Conservation (phyloP, 2,888 invertebrate genomes). For the Oxytorus armatus region DNA sequence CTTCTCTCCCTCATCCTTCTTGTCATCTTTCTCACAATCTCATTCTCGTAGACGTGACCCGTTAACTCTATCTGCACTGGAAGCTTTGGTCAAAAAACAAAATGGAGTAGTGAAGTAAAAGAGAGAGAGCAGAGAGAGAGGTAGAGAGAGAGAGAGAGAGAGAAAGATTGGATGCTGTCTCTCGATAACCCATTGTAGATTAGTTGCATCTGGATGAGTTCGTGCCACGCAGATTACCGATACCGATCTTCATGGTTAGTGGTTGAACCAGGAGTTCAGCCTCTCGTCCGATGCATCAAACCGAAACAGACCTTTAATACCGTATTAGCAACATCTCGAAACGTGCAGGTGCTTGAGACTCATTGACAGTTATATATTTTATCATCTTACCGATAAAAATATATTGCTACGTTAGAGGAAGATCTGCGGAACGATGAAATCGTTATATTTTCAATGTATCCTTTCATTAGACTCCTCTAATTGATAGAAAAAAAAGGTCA, state of each 20-base stretch:
- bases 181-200: slow-evolving; percentile 68
- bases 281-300: slow-evolving; percentile 48
- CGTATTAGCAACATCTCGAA: slow-evolving; percentile 52
- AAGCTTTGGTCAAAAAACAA: slow-evolving; percentile 46
- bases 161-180: slow-evolving; percentile 55
- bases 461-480: slow-evolving; percentile 37
- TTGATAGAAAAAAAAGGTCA: slow-evolving; percentile 21
- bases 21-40: slow-evolving; percentile 61
- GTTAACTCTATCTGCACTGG: slow-evolving; percentile 55
- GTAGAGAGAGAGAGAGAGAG: slow-evolving; percentile 25
- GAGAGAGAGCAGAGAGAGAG: slow-evolving; percentile 3
- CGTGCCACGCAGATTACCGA: slow-evolving; percentile 67
- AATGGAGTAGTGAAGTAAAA: background rate
- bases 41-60: slow-evolving; percentile 65
- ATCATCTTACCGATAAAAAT: slow-evolving; percentile 20
- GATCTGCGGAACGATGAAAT: slow-evolving; percentile 1
- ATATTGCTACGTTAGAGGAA: background rate
- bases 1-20: slow-evolving; percentile 32
- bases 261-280: slow-evolving; percentile 22
- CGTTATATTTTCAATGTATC: slow-evolving; percentile 41
- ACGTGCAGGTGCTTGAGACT: slow-evolving; percentile 61
- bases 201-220: slow-evolving; percentile 68
- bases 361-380: slow-evolving; percentile 59
- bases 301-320: slow-evolving; percentile 58
- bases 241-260: slow-evolving; percentile 63